phyloP scores from a whole-genome alignment of 2,888 invertebrate genomes.

The Drosophila buzzatii region DNA sequence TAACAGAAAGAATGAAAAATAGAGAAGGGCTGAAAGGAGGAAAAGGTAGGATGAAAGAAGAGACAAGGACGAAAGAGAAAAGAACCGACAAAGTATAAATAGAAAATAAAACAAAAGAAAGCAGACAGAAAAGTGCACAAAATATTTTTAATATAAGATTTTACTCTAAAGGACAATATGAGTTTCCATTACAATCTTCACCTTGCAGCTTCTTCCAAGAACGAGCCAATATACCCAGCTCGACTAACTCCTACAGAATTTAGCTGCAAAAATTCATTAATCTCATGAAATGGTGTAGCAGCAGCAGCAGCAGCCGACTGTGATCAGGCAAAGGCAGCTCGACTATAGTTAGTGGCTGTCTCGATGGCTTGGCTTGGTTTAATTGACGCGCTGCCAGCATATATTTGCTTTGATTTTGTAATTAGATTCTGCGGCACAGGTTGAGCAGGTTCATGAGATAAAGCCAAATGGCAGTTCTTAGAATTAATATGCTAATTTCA shows the following conservation, averaged over 20 bases:
- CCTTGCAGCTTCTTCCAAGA: too few relatives aligned
- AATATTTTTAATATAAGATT: too few relatives aligned
- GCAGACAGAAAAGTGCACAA: neutral
- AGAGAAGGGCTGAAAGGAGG: too few relatives aligned
- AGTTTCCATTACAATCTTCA: neutral
- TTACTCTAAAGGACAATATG: neutral
- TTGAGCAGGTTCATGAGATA: slow-evolving; percentile 53
- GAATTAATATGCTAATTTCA: slow-evolving; percentile 58
- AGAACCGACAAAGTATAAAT: neutral
- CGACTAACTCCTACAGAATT: neutral
- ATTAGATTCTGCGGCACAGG: slow-evolving; percentile 38
- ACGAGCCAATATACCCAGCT: neutral
- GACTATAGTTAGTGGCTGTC: slow-evolving; percentile 36
- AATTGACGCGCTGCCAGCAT: slow-evolving; percentile 63
- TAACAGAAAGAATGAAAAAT: neutral
- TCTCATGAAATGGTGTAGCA: slow-evolving; percentile 44
- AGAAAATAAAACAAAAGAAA: too few relatives aligned
- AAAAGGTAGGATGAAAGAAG: too few relatives aligned
- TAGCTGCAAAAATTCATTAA: slow-evolving; percentile 43
- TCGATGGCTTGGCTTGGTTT: slow-evolving; percentile 46
- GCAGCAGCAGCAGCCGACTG: slow-evolving; percentile 38
- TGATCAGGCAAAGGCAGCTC: slow-evolving; percentile 14
- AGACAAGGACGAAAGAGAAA: neutral
- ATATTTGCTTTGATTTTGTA: slow-evolving; percentile 60
- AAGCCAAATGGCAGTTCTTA: slow-evolving; percentile 39